A percentile compares a stretch with the other conserved stretches of the same genome.
Conservation (phyloP, 64 coral and sea anemone species). For the Montipora sp. region DNA sequence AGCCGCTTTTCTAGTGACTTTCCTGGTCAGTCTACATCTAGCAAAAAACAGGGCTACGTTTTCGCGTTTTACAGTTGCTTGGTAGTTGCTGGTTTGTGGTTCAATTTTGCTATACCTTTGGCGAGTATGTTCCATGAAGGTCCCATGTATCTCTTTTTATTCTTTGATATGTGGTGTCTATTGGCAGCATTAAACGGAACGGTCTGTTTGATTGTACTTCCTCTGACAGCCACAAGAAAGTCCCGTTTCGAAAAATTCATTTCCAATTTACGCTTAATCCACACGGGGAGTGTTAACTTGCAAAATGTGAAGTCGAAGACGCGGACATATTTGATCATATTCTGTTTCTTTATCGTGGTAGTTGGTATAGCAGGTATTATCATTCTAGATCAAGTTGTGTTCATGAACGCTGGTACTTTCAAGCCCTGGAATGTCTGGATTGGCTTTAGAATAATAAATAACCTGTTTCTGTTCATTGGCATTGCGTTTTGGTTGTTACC, state of each 20-base stretch:
- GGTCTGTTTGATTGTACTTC: neutral
- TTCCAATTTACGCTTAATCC: neutral
- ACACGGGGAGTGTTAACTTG: neutral
- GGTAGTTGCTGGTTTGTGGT: neutral
- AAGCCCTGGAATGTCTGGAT: slow-evolving; percentile 17
- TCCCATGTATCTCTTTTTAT: neutral
- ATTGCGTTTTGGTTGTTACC: slow-evolving; percentile 16
- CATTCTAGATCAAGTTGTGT: neutral
- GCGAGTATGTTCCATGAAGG: neutral
- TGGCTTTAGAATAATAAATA: neutral
- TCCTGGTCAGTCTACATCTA: too few relatives aligned
- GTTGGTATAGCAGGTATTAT: neutral
- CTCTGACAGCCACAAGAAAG: neutral
- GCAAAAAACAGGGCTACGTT: neutral
- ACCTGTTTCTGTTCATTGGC: neutral
- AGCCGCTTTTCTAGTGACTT: neutral
- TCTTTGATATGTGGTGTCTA: slow-evolving; percentile 1
- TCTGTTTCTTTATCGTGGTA: neutral
- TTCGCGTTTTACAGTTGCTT: neutral
- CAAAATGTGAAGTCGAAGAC: neutral
- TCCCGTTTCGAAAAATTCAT: slow-evolving; percentile 12
- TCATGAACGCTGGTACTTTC: neutral
- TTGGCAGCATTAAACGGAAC: neutral
- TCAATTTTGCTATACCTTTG: neutral
- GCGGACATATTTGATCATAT: neutral